These are phyloP conservation scores for Acronicta leporina DNA, from an alignment of 2,888 invertebrate species.

Conservation along the genomic window DNA sequence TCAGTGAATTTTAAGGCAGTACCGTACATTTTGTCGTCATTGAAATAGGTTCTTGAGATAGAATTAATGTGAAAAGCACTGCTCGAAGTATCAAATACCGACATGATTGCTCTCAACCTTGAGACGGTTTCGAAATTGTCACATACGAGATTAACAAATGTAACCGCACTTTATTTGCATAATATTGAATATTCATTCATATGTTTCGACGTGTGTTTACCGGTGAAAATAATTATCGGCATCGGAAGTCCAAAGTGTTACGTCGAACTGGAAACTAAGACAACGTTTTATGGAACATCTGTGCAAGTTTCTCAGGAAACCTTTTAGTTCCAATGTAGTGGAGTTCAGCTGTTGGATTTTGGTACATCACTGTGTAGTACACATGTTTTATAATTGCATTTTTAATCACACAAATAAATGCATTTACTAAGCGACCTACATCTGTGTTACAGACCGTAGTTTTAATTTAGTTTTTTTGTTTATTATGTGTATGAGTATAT, in stretches of 20 bases:
- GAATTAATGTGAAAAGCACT: neutral
- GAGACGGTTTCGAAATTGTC: slow-evolving; percentile 5
- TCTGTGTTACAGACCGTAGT: too few species aligned
- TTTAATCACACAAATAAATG: neutral
- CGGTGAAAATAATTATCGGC: slow-evolving; percentile 20
- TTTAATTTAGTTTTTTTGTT: too few species aligned
- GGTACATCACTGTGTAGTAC: slow-evolving; percentile 17
- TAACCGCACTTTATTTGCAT: slow-evolving; percentile 7
- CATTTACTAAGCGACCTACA: too few species aligned
- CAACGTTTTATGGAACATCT: slow-evolving; percentile 42
- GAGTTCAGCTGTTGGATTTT: slow-evolving; percentile 32
- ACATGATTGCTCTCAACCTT: neutral
- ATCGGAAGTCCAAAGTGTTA: slow-evolving; percentile 24
- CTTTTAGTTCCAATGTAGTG: slow-evolving; percentile 11
- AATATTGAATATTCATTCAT: slow-evolving; percentile 12
- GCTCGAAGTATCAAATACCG: neutral
- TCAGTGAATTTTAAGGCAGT: slow-evolving; percentile 14
- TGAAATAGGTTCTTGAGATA: neutral
- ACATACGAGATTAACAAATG: neutral
- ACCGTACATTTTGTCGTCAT: neutral
- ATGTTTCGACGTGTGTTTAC: slow-evolving; percentile 15
- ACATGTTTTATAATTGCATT: slow-evolving; percentile 17
- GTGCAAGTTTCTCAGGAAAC: slow-evolving; percentile 46
- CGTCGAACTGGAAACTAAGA: slow-evolving; percentile 41
- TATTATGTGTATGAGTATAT: too few species aligned